Evolutionary conservation across 2,797 vertebrate genomes (phyloP).

Genomic region (Myotis planiceps): DNA sequence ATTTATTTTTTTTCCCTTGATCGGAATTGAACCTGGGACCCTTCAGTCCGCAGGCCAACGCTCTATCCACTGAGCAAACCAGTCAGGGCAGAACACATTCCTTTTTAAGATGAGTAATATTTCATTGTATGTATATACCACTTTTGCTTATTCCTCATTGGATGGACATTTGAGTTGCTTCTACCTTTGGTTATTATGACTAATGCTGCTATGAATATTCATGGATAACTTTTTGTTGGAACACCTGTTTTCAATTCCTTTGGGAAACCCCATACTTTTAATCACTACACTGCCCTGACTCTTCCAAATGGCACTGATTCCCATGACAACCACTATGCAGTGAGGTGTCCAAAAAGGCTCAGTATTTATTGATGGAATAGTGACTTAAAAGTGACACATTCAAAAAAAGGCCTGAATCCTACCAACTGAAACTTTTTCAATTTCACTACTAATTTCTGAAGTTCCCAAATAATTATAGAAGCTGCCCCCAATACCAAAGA

Average conservation of each 20-base stretch:
- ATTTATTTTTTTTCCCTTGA: too few species aligned
- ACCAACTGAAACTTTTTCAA: neutral
- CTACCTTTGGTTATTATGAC: neutral
- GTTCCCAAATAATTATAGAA: slow-evolving; percentile 1
- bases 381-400: neutral
- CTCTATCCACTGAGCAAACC: too few species aligned
- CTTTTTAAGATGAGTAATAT: neutral
- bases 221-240: neutral
- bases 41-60: too few species aligned
- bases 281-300: neutral
- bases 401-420: neutral
- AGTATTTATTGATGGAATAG: neutral
- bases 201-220: neutral
- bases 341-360: neutral
- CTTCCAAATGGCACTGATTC: neutral
- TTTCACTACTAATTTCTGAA: neutral
- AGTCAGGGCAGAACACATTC: neutral
- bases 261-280: neutral
- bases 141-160: neutral
- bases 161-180: neutral
- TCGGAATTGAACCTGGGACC: too few species aligned
- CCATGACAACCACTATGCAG: neutral
- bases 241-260: neutral
- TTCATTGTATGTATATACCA: neutral
- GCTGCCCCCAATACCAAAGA: neutral